These are phyloP conservation scores for Cepaea nemoralis DNA, from an alignment of 1,140 invertebrate species.

Conservation along the genomic window DNA sequence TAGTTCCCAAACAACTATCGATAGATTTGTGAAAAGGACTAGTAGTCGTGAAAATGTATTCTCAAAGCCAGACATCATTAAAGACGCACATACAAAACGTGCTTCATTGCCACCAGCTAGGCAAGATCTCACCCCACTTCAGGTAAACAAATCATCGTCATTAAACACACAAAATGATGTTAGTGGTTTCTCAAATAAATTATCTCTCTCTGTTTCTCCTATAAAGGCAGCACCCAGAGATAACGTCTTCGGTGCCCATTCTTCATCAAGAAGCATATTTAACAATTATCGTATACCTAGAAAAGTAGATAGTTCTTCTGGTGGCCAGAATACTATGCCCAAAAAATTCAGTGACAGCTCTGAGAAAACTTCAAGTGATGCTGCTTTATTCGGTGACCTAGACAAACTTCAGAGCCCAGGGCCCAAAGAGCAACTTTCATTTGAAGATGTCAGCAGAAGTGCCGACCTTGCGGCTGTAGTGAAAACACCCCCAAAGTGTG, in stretches of 20 bases:
- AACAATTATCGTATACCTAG: conserved; percentile 41
- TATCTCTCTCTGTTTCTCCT: not conserved
- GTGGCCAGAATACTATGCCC: not conserved
- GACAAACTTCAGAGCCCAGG: conserved; percentile 15
- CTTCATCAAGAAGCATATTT: conserved; percentile 43
- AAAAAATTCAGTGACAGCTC: not conserved
- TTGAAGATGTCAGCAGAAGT: conserved; percentile 20
- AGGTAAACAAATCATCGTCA: conserved; percentile 26
- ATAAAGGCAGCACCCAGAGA: conserved; percentile 44
- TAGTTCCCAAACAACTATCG: conserved; percentile 46
- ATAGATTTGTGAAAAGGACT: conserved; percentile 46
- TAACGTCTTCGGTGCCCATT: conserved; percentile 41
- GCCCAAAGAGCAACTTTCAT: conserved; percentile 30
- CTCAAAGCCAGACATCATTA: conserved; percentile 4
- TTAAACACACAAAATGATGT: not conserved
- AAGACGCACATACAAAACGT: not conserved
- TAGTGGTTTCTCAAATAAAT: not conserved
- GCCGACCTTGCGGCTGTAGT: conserved; percentile 21
- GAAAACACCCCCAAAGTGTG: conserved; percentile 32
- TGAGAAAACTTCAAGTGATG: not conserved
- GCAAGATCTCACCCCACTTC: conserved; percentile 8
- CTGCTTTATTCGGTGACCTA: conserved; percentile 25
- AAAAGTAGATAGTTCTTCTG: not conserved
- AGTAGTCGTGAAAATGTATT: conserved; percentile 30
- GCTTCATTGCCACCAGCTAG: not conserved